A percentile compares a stretch with the other conserved stretches of the same genome.
Conservation (phyloP, 2,888 invertebrate species). For the Protophormia terraenovae region DNA sequence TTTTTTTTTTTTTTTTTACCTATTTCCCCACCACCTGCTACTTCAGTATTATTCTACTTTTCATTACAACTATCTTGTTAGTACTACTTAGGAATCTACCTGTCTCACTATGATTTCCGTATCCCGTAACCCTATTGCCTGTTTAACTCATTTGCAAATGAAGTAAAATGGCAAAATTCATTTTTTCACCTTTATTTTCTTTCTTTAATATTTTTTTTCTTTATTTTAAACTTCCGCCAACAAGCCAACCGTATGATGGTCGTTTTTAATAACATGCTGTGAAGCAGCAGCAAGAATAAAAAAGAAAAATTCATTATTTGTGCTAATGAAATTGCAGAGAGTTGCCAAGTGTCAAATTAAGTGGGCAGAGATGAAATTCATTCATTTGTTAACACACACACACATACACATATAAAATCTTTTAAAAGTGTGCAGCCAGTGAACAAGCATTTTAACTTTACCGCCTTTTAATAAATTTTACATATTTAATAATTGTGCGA, state of each 20-base stretch:
- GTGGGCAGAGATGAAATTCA: slow-evolving; percentile 29
- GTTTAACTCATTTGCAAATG: slow-evolving; percentile 14
- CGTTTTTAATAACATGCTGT: slow-evolving; percentile 46
- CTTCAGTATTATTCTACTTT: neutral
- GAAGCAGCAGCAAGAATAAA: slow-evolving; percentile 19
- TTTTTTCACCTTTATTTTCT: slow-evolving; percentile 1
- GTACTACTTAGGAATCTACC: neutral
- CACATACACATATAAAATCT: neutral
- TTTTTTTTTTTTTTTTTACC: neutral
- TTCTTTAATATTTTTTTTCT: neutral
- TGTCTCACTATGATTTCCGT: no score
- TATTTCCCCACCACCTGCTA: neutral
- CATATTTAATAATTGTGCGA: slow-evolving; percentile 67
- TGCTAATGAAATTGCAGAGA: slow-evolving; percentile 50
- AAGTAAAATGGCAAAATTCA: slow-evolving; percentile 19
- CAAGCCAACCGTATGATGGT: slow-evolving; percentile 28
- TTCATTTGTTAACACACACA: neutral
- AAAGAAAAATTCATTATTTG: slow-evolving; percentile 33
- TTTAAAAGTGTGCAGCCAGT: slow-evolving; percentile 6
- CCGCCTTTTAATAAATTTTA: slow-evolving; percentile 56
- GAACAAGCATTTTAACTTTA: slow-evolving; percentile 31
- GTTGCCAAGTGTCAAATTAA: slow-evolving; percentile 67
- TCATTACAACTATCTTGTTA: no score
- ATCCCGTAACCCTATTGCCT: no score
- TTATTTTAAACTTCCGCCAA: slow-evolving; percentile 28